Evolutionary conservation across 1,140 invertebrate species (phyloP), one percentile per base, ranked within the genome.

Genomic region (Anagrus nilaparvatae): DNA sequence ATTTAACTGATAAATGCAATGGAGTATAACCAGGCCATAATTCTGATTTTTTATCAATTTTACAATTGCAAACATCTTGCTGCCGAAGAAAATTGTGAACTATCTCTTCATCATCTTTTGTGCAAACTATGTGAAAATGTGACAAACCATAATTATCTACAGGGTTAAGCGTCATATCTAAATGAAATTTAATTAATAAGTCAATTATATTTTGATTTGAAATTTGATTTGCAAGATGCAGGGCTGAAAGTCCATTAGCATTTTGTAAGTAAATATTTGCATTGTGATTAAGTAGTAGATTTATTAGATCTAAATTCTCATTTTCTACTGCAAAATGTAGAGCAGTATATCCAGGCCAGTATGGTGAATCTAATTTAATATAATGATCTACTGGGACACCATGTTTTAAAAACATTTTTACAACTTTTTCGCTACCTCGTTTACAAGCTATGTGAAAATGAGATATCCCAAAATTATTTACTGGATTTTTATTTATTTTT

Each of bases 361-460:
- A 16, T 18, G 6, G 16, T 16, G 6, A 14, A 24, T 40, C 19
- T 9, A 17, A 32, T 6, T 13, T 10, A n/a, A 20, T 5, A 6
- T 16, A 24, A 8, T 12, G 14, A 32, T 40, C 32, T 20, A 40
- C 10, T 18, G 31, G 20, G 5, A 40, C 39, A 4, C 20, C 29
- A 25, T 4, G 18, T 16, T 40, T 3, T 17, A 40, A 16, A 32
- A 40, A 40, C 13, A 3, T 31, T 16, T 24, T 21, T 2, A 40
- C 39, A 4, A 32, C 13, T 5, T 17, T 1, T 10, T 13, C 2
- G 25, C 32, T 32, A 16, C 32, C 27, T 32, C 29, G 31, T 24
- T 28, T 32, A 30, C 39, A 40, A 23, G 39, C 29, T n/a, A 40
- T 40, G 25, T 40, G 39, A 17, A 40, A 40, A 14, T 32, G 29